phyloP scores from a whole-genome alignment of 2,113 vertebrate species.

The Chitala chitala region DNA sequence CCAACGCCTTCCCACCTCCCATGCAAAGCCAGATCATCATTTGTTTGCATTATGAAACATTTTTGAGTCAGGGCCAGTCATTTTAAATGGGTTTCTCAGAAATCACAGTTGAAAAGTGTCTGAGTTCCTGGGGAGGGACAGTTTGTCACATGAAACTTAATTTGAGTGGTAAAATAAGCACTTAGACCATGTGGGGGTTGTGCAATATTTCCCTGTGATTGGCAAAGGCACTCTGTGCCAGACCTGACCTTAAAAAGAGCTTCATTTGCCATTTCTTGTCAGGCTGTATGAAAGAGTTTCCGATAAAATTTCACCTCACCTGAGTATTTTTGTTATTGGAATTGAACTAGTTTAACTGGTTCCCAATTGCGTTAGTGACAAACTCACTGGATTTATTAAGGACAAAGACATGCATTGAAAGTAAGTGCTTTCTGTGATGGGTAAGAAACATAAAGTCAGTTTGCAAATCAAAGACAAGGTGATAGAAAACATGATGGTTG shows the following conservation, averaged over 20 bases:
- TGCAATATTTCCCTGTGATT: constrained; percentile 25
- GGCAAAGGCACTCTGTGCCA: background rate
- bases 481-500: no score
- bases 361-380: background rate
- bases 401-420: background rate
- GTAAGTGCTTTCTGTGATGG: no score
- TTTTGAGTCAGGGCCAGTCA: constrained; percentile 57
- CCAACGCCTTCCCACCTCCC: constrained; percentile 31
- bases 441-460: no score
- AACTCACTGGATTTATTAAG: constrained; percentile 8
- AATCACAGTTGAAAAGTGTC: constrained; percentile 13
- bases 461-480: no score
- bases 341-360: constrained; percentile 25
- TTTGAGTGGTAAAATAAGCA: constrained; percentile 43
- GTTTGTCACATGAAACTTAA: constrained; percentile 53
- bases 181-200: constrained; percentile 27
- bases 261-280: background rate
- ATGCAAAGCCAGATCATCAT: constrained; percentile 49
- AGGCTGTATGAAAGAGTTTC: background rate
- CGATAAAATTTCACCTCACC: background rate
- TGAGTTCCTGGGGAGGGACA: constrained; percentile 44
- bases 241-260: constrained; percentile 1
- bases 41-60: constrained; percentile 47
- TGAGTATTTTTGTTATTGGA: constrained; percentile 1
- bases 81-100: constrained; percentile 43